phyloP scores from a whole-genome alignment of 1,140 invertebrate species.

The Latrodectus geometricus region DNA sequence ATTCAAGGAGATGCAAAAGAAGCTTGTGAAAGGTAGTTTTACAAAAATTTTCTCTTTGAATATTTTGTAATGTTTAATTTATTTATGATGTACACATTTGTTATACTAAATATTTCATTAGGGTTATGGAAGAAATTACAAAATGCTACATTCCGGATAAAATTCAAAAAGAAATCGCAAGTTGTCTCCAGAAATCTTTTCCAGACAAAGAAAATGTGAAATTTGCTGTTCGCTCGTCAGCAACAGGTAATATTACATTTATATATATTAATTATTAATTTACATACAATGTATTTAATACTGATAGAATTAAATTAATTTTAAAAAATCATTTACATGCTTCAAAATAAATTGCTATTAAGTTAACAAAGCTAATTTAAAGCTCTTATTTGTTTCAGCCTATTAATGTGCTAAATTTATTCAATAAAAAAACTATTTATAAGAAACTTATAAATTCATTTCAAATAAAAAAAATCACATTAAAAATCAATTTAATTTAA shows the following conservation, averaged over 20 bases:
- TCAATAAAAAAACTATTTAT: too few relatives aligned
- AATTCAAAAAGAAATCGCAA: neutral
- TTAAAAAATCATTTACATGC: too few relatives aligned
- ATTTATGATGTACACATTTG: neutral
- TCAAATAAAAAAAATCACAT: too few relatives aligned
- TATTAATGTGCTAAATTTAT: too few relatives aligned
- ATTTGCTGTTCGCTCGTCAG: constrained; percentile 76
- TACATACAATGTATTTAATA: too few relatives aligned
- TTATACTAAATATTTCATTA: neutral
- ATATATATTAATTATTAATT: too few relatives aligned
- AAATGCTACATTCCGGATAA: neutral
- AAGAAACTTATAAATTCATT: too few relatives aligned
- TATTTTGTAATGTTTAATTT: neutral
- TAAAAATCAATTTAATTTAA: too few relatives aligned
- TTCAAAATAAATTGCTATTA: too few relatives aligned
- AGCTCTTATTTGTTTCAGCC: too few relatives aligned
- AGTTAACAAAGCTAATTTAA: too few relatives aligned
- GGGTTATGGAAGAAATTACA: constrained; percentile 6
- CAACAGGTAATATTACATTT: constrained; percentile 63
- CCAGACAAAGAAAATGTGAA: neutral
- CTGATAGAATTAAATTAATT: too few relatives aligned
- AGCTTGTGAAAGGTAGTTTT: neutral
- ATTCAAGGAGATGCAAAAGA: constrained; percentile 1
- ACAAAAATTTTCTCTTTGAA: neutral
- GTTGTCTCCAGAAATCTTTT: neutral